A percentile compares a stretch with the other conserved stretches of the same genome.
Conservation (phyloP, 2,888 invertebrate genomes). For the Saturnia japonica region DNA sequence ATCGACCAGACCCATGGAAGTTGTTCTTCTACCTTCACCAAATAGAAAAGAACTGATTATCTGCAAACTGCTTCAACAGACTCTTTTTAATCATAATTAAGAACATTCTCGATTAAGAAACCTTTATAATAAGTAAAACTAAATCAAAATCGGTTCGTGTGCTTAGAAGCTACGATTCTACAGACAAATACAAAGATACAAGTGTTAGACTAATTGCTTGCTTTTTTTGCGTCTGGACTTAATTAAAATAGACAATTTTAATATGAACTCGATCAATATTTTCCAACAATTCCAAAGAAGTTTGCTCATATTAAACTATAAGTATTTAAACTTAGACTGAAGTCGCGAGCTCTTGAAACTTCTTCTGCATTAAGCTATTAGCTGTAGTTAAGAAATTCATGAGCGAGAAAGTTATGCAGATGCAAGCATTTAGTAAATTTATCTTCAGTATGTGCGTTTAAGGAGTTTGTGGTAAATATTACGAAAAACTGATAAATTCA, state of each 20-base stretch:
- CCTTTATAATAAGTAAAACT: too few species aligned
- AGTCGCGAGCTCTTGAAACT: slow-evolving; percentile 44
- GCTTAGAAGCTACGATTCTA: too few species aligned
- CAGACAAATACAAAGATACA: too few species aligned
- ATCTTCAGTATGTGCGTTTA: slow-evolving; percentile 27
- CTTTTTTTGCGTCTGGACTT: background rate
- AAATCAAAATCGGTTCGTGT: too few species aligned
- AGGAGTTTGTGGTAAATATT: slow-evolving; percentile 13
- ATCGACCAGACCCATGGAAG: too few species aligned
- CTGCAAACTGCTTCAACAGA: too few species aligned
- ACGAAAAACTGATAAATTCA: slow-evolving; percentile 6
- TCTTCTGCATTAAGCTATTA: slow-evolving; percentile 61
- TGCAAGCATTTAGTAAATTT: slow-evolving; percentile 57
- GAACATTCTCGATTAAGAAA: too few species aligned
- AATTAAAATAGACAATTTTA: background rate
- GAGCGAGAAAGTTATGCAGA: slow-evolving; percentile 42
- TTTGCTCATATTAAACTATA: slow-evolving; percentile 25
- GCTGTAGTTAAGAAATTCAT: slow-evolving; percentile 60
- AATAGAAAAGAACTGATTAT: too few species aligned
- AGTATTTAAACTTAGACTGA: slow-evolving; percentile 36
- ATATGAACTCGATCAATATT: background rate
- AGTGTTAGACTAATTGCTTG: too few species aligned
- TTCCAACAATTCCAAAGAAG: slow-evolving; percentile 11
- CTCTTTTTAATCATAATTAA: too few species aligned
- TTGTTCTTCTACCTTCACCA: too few species aligned